These are phyloP conservation scores for Lycorma delicatula DNA, from an alignment of 1,140 invertebrate species.

Conservation along the genomic window DNA sequence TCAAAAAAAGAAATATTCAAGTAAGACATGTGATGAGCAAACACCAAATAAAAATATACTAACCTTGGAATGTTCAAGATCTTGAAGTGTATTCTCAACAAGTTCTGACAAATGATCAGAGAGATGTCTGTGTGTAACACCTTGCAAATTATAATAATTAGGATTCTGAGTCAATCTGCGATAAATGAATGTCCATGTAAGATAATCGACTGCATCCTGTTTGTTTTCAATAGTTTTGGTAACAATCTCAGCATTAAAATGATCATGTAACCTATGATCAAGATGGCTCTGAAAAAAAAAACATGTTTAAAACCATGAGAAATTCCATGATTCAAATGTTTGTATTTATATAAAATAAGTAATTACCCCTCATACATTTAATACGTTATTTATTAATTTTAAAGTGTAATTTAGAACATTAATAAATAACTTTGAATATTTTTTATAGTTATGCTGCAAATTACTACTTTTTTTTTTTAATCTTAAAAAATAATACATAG, in stretches of 20 bases:
- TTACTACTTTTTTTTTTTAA: no score
- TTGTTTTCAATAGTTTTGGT: conserved; percentile 99
- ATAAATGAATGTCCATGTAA: conserved; percentile 99
- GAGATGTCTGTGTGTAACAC: conserved; percentile 91
- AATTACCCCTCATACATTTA: no score
- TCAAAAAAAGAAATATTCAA: no score
- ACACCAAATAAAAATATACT: conserved; percentile 11
- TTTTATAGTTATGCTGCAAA: no score
- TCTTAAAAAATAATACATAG: no score
- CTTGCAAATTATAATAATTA: conserved; percentile 98
- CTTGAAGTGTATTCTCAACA: conserved; percentile 90
- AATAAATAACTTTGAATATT: no score
- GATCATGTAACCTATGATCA: conserved; percentile 95
- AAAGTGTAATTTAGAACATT: no score
- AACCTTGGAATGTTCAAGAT: conserved; percentile 90
- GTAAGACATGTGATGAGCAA: no score
- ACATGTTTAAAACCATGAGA: no score
- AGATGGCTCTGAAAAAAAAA: conserved; percentile 64
- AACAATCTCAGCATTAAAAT: conserved; percentile 99
- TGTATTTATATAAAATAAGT: no score
- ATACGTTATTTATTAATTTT: no score
- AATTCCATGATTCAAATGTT: no score
- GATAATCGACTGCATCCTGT: conserved; percentile 98
- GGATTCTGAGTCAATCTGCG: conserved; percentile 96
- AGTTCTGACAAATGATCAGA: conserved; percentile 98